Conservation (phyloP, 1,140 invertebrate genomes). For the Whitmania pigra region DNA sequence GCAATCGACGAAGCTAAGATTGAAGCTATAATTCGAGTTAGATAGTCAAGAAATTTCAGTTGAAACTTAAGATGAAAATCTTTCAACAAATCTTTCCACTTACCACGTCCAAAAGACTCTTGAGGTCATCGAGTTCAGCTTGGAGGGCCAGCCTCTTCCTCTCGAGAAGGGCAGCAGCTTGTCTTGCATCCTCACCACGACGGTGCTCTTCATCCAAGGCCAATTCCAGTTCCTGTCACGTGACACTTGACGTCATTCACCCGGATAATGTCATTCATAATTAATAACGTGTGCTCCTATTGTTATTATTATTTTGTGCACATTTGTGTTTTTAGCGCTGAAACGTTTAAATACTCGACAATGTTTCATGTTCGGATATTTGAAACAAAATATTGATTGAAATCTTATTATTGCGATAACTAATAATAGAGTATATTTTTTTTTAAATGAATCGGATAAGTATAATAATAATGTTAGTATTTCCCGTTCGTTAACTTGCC, state of each 20-base stretch:
- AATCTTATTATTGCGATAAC: too few relatives aligned
- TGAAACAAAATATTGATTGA: too few relatives aligned
- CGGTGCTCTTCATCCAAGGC: slow-evolving; percentile 37
- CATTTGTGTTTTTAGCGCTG: too few relatives aligned
- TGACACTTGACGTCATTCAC: too few relatives aligned
- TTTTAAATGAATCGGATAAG: too few relatives aligned
- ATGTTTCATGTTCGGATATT: too few relatives aligned
- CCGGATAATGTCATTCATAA: too few relatives aligned
- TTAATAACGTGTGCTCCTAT: too few relatives aligned
- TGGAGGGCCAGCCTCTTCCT: slow-evolving; percentile 35
- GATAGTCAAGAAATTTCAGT: background rate
- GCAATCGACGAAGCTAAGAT: background rate
- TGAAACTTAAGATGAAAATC: background rate
- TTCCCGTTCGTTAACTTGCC: slow-evolving; percentile 10
- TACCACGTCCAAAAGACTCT: slow-evolving; percentile 38
- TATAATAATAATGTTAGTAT: background rate
- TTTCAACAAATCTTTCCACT: slow-evolving; percentile 11
- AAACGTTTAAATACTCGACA: too few relatives aligned
- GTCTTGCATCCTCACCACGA: slow-evolving; percentile 33
- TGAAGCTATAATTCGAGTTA: background rate
- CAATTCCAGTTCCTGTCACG: slow-evolving; percentile 35
- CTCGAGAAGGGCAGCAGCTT: slow-evolving; percentile 35
- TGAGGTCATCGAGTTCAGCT: slow-evolving; percentile 39
- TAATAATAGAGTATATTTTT: too few relatives aligned
- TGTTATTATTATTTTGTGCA: too few relatives aligned